Percentiles rank a stretch among this genome's conserved stretches.
These are phyloP conservation scores for Atrina japonica DNA, from an alignment of 2,888 invertebrate species.

Conservation along the genomic window DNA sequence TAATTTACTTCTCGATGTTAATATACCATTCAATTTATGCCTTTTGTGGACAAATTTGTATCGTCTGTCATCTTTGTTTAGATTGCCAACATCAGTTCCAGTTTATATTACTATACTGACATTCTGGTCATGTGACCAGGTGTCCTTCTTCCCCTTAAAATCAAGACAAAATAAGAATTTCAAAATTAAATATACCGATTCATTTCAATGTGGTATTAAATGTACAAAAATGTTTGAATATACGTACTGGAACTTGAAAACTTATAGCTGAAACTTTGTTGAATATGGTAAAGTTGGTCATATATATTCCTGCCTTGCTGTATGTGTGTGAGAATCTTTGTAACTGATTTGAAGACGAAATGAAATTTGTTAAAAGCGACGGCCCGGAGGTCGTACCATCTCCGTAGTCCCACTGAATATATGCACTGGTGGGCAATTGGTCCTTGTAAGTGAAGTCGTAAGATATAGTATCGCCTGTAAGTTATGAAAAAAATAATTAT, in stretches of 20 bases:
- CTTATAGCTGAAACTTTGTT: conserved; percentile 64
- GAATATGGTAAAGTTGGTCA: conserved; percentile 55
- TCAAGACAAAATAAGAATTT: no score
- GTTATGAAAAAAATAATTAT: not conserved
- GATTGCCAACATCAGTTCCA: no score
- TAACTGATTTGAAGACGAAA: not conserved
- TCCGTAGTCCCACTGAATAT: conserved; percentile 52
- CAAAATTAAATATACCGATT: no score
- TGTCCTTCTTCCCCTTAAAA: no score
- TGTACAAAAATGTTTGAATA: not conserved
- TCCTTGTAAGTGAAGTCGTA: conserved; percentile 13
- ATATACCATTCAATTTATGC: no score
- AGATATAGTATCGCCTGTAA: not conserved
- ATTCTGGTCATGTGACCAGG: no score
- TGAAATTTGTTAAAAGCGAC: conserved; percentile 20
- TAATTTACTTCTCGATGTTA: no score
- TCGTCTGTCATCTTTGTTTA: no score
- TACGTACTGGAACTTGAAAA: conserved; percentile 51
- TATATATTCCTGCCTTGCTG: conserved; percentile 56
- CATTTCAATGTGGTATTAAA: no score
- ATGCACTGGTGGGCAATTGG: conserved; percentile 53
- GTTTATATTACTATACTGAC: no score
- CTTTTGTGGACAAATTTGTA: no score
- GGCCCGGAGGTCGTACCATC: conserved; percentile 48
- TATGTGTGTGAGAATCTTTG: conserved; percentile 48